Conservation (phyloP, 2,797 vertebrate genomes). For the Pseudochirops cupreus region DNA sequence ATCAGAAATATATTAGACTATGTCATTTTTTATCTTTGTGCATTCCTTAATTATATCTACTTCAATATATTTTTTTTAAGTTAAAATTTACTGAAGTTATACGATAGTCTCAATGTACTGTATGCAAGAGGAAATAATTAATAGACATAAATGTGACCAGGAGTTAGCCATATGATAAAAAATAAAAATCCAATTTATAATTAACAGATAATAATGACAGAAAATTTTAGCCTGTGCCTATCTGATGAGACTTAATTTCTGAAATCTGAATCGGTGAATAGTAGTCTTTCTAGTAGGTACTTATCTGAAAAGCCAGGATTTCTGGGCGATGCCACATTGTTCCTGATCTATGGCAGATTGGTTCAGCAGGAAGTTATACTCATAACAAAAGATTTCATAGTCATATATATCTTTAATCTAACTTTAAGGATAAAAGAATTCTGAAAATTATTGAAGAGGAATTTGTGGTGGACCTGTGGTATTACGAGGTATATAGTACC, state of each 20-base stretch:
- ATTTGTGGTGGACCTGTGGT: background rate
- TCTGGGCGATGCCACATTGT: background rate
- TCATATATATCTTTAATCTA: background rate
- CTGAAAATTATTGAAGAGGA: background rate
- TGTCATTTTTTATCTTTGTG: background rate
- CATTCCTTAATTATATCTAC: background rate
- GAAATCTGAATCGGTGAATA: background rate
- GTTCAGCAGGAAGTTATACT: background rate
- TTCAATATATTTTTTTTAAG: background rate
- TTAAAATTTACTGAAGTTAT: background rate
- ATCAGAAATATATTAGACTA: background rate
- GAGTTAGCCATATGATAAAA: background rate
- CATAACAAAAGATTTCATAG: background rate
- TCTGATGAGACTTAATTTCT: background rate
- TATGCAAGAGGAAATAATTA: background rate
- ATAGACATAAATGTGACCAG: background rate
- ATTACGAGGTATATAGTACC: background rate
- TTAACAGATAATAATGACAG: background rate
- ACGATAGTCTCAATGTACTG: background rate
- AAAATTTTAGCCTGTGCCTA: background rate
- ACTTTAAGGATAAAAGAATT: background rate
- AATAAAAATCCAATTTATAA: background rate
- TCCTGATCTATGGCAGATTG: background rate
- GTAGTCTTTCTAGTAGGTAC: too few species aligned
- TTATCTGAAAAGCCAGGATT: background rate